Base-by-base conservation (phyloP, 2,113 vertebrate genomes). In the Galbula dea region DNA sequence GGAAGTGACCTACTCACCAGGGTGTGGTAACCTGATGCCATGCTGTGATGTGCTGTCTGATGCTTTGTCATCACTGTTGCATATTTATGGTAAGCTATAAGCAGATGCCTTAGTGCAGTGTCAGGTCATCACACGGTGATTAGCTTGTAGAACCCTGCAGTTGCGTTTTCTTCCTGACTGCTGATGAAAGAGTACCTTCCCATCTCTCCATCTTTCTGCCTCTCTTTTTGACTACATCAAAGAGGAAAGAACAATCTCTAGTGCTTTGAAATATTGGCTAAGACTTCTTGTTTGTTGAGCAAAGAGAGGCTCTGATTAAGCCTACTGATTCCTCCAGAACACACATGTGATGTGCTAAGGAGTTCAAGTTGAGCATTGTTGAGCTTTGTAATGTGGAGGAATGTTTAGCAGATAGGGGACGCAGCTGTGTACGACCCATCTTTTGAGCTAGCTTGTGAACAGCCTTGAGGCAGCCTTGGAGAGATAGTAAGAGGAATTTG, bases 231-330 rank as follows among this genome's bases (percentile, higher is more conserved):
- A 65, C 45, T 79, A 26, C 45, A 55, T 91, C 63, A 82, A 85
- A 87, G 77, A 62, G 23, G 84, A 57, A 94, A 86, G 73, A 87
- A 61, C 36, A 63, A 27, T 41, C 45, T 54, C 43, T 63, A 55
- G 32, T 77, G 55, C 71, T 93, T 89, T 88, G 85, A 88, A 87
- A 80, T 85, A 73, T 41, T 89, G 58, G 32, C 82, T 79, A 76
- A 91, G 59, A 9, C 49, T 77, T 46, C 51, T 80, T 93, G 32
- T 83, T 91, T 82, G 34, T 71, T 92, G 78, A 80, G 84, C 46
- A 94, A 76, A 43, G 67, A 77, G 46, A 79, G 43, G 34, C 24
- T 89, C 43, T 85, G 78, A 79, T 66, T 83, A 89, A 89, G 67
- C 41, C 15, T 87, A 36, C 17, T 22, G 66, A 55, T 76, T 87